phyloP scores from a whole-genome alignment of 2,797 vertebrate species.

The Oryzias sinensis region DNA sequence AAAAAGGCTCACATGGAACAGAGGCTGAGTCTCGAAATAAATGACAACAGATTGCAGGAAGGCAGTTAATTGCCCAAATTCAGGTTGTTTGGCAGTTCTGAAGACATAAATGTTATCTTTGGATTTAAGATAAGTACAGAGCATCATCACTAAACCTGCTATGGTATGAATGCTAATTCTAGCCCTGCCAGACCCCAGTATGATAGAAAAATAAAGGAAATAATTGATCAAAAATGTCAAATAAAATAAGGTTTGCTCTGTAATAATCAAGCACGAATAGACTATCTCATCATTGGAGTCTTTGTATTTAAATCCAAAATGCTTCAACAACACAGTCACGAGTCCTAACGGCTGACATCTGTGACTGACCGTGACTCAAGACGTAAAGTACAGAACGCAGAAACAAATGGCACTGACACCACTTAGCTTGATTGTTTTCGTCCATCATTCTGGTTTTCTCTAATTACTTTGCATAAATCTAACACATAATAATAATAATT shows the following conservation, averaged over 20 bases:
- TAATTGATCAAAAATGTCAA: too few species aligned
- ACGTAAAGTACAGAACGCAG: neutral
- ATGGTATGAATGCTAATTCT: too few species aligned
- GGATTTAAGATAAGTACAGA: too few species aligned
- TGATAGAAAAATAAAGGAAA: neutral
- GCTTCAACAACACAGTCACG: neutral
- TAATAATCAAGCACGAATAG: neutral
- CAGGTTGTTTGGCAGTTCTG: neutral
- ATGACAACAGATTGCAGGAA: neutral
- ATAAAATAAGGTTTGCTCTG: neutral
- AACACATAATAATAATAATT: neutral
- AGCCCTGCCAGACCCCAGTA: too few species aligned
- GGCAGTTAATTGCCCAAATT: neutral
- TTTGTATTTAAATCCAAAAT: slow-evolving; percentile 8
- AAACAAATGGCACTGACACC: neutral
- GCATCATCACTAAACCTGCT: too few species aligned
- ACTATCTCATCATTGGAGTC: neutral
- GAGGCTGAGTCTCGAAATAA: too few species aligned
- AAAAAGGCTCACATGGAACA: neutral
- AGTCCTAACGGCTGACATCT: neutral
- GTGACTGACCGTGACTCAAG: neutral
- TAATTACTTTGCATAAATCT: neutral
- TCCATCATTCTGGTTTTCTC: neutral
- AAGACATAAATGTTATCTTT: neutral
- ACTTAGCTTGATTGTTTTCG: neutral